Evolutionary conservation across 35 echinoderm and acorn worm genomes (phyloP).

Genomic region (Patiria miniata): DNA sequence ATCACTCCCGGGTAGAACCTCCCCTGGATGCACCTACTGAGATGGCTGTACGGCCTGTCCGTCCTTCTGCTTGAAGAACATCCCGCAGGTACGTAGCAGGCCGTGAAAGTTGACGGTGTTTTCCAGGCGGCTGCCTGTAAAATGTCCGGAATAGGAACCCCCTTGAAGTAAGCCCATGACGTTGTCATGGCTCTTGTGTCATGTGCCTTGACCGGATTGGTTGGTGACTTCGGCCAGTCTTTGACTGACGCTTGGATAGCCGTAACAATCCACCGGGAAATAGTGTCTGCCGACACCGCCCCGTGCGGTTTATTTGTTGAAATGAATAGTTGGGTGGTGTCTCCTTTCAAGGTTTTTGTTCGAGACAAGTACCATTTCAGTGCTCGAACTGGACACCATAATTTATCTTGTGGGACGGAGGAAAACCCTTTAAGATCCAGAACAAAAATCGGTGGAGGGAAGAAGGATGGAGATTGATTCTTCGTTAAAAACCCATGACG

Average conservation of each 20-base stretch:
- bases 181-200: not conserved
- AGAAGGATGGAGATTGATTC: constrained; percentile 32
- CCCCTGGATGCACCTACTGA: no score
- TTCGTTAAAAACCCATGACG: constrained; percentile 19
- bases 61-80: not conserved
- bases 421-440: not conserved
- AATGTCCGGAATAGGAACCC: constrained; percentile 34
- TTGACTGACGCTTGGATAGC: not conserved
- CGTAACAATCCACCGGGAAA: not conserved
- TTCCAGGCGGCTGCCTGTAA: constrained; percentile 33
- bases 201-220: not conserved
- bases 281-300: not conserved
- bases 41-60: no score
- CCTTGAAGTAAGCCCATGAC: not conserved
- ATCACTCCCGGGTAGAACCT: no score
- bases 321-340: not conserved
- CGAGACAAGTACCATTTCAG: not conserved
- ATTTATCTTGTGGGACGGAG: not conserved
- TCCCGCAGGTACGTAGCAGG: constrained; percentile 45
- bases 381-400: constrained; percentile 17
- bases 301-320: not conserved
- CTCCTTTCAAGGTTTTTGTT: no score
- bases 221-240: not conserved
- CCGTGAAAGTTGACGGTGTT: constrained; percentile 33
- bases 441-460: not conserved